phyloP scores from a whole-genome alignment of 2,888 invertebrate species.

The Ectemnius cavifrons region DNA sequence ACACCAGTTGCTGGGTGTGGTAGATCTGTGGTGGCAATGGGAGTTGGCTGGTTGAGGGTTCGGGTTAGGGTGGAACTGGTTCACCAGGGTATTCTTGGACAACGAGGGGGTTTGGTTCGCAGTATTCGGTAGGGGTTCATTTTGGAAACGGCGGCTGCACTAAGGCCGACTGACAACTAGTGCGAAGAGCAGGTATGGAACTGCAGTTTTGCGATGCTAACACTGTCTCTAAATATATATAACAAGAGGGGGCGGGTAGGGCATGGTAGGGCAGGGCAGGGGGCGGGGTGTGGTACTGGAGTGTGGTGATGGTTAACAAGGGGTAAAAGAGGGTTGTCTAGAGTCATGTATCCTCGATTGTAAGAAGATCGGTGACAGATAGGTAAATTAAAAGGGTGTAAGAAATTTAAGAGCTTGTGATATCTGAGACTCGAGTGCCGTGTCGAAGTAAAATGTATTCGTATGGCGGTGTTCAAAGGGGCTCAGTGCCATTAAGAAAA shows the following conservation, averaged over 20 bases:
- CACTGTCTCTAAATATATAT: conserved; percentile 57
- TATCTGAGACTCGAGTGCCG: not conserved
- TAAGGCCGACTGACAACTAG: conserved; percentile 53
- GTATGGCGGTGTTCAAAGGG: not conserved
- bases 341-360: not conserved
- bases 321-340: not conserved
- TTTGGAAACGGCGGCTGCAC: conserved; percentile 43
- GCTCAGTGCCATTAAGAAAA: conserved; percentile 17
- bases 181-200: conserved; percentile 54
- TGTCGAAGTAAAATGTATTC: not conserved
- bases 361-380: not conserved
- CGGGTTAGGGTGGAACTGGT: too few relatives aligned
- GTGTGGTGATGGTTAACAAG: conserved; percentile 10
- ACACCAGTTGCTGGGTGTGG: conserved; percentile 75
- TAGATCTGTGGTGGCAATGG: conserved; percentile 61
- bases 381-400: not conserved
- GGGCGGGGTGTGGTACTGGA: conserved; percentile 11
- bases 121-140: conserved; percentile 27
- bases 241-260: conserved; percentile 28
- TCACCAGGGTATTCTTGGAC: conserved; percentile 18
- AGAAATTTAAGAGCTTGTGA: not conserved
- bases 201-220: conserved; percentile 56
- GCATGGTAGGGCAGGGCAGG: not conserved
- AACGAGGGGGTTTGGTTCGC: conserved; percentile 17
- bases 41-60: conserved; percentile 51